Conservation (phyloP, 1,140 invertebrate genomes). For the Orchesella cincta region DNA sequence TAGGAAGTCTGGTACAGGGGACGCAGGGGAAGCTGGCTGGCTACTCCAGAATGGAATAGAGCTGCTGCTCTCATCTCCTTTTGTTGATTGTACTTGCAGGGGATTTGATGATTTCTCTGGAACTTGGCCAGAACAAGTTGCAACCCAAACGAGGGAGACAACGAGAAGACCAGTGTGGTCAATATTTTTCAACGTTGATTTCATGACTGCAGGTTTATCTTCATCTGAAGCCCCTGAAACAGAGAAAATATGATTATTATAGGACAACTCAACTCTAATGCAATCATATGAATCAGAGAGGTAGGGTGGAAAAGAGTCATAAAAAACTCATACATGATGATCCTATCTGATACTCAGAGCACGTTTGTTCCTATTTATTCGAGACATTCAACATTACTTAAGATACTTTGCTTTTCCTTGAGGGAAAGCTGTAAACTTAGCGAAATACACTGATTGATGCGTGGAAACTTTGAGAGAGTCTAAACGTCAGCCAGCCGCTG, state of each 20-base stretch:
- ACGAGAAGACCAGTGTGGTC: conserved; percentile 9
- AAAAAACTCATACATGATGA: too few relatives aligned
- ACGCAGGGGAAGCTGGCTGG: conserved; percentile 3
- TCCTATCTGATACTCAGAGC: too few relatives aligned
- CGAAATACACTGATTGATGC: background rate
- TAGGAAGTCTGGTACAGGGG: conserved; percentile 11
- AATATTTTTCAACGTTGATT: background rate
- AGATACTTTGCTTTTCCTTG: too few relatives aligned
- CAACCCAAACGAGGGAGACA: background rate
- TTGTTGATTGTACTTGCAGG: conserved; percentile 14
- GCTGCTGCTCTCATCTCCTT: background rate
- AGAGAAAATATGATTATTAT: conserved; percentile 1
- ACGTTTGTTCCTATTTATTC: too few relatives aligned
- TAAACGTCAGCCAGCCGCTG: background rate
- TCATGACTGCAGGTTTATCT: conserved; percentile 23
- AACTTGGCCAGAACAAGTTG: conserved; percentile 8
- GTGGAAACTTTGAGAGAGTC: background rate
- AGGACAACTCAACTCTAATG: too few relatives aligned
- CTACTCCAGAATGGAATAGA: background rate
- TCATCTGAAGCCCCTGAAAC: conserved; percentile 7
- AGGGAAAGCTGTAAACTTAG: too few relatives aligned
- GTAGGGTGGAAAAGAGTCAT: too few relatives aligned
- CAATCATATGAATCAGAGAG: too few relatives aligned
- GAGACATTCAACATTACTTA: too few relatives aligned
- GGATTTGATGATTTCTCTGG: conserved; percentile 8